Percentiles rank a stretch among this genome's conserved stretches.
Conservation (phyloP, 2,113 vertebrate genomes). For the Steatornis caripensis region DNA sequence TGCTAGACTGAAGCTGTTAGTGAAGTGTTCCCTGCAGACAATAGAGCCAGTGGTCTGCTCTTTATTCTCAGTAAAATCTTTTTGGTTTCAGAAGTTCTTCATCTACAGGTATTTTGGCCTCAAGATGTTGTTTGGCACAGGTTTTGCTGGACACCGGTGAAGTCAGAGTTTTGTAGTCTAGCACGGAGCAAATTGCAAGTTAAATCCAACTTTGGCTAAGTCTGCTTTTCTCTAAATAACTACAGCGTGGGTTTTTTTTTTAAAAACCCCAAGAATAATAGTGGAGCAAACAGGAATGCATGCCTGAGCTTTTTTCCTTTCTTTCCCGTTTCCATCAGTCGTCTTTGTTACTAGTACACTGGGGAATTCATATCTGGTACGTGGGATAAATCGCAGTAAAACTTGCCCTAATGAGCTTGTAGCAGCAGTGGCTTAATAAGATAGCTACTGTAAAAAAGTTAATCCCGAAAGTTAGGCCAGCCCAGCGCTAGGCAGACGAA, state of each 20-base stretch:
- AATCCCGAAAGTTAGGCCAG: neutral
- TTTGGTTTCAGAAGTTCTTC: neutral
- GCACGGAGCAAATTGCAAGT: neutral
- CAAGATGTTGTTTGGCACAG: neutral
- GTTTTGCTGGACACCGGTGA: neutral
- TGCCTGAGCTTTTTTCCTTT: neutral
- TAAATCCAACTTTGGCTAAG: neutral
- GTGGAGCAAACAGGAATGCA: neutral
- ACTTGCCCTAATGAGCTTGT: neutral
- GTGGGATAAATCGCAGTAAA: neutral
- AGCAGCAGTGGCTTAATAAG: neutral
- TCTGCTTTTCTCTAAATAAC: neutral
- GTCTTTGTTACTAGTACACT: neutral
- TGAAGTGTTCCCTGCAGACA: slow-evolving; percentile 5
- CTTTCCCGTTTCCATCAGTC: neutral
- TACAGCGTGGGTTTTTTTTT: neutral
- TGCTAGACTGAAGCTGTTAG: slow-evolving; percentile 2
- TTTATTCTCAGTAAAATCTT: neutral
- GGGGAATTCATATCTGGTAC: neutral
- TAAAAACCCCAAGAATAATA: neutral
- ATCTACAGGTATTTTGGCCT: neutral
- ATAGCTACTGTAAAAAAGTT: neutral
- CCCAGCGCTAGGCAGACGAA: neutral
- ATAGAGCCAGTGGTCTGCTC: neutral
- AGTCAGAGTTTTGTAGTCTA: neutral